phyloP scores from a whole-genome alignment of 2,888 invertebrate species.

The Nephrocerus scutellatus region DNA sequence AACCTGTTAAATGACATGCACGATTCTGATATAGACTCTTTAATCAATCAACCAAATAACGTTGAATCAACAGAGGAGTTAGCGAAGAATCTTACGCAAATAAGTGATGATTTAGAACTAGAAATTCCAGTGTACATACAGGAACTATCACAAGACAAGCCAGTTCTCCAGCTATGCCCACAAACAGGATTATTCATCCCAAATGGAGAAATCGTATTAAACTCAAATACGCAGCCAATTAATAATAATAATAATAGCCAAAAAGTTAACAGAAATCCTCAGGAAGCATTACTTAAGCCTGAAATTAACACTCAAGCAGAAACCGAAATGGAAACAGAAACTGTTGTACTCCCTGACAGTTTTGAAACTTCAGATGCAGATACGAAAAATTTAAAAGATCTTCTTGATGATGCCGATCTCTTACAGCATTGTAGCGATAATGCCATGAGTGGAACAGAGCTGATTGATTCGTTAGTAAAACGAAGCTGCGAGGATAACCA shows the following conservation, averaged over 20 bases:
- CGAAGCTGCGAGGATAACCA: slow-evolving; percentile 58
- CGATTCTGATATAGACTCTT: too few relatives aligned
- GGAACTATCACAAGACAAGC: slow-evolving; percentile 14
- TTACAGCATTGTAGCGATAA: slow-evolving; percentile 46
- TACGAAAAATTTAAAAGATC: slow-evolving; percentile 43
- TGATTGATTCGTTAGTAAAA: slow-evolving; percentile 56
- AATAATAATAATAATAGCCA: background rate
- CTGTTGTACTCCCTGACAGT: slow-evolving; percentile 20
- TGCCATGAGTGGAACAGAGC: slow-evolving; percentile 46
- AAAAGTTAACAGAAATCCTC: background rate
- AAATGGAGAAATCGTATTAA: too few relatives aligned
- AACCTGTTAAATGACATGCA: too few relatives aligned
- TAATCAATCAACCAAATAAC: slow-evolving; percentile 25
- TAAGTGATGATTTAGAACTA: slow-evolving; percentile 22
- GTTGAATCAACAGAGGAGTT: slow-evolving; percentile 21
- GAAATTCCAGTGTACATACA: slow-evolving; percentile 22
- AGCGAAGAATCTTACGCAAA: slow-evolving; percentile 26
- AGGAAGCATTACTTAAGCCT: background rate
- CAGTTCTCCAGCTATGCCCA: slow-evolving; percentile 37
- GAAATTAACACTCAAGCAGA: background rate
- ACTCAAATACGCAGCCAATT: background rate
- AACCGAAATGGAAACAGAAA: too few relatives aligned
- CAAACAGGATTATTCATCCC: slow-evolving; percentile 41
- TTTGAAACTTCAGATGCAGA: slow-evolving; percentile 35
- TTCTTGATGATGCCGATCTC: slow-evolving; percentile 43